Evolutionary conservation across 2,113 vertebrate genomes (phyloP).

Genomic region (Nycticebus coucang): DNA sequence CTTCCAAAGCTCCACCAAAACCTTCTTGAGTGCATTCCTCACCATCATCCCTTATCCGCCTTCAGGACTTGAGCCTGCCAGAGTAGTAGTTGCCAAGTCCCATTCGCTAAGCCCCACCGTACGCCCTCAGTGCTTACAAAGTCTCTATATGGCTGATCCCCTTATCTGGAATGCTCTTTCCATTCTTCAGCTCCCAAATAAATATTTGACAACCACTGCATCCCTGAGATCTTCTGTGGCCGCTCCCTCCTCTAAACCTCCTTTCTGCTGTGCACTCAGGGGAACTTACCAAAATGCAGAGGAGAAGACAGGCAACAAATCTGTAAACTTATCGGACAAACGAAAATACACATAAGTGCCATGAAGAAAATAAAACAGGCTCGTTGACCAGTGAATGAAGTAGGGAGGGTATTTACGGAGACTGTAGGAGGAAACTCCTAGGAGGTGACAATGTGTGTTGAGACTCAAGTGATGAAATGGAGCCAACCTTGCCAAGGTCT

Average conservation of each 20-base stretch:
- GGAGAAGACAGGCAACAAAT: not conserved
- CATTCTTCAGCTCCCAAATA: not conserved
- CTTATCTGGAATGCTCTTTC: not conserved
- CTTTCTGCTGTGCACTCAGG: not conserved
- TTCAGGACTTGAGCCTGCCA: no score
- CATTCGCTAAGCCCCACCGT: not conserved
- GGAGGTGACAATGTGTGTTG: not conserved
- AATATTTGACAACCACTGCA: not conserved
- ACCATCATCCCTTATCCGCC: not conserved
- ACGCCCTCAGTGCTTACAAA: not conserved
- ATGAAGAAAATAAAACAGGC: not conserved
- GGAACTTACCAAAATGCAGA: not conserved
- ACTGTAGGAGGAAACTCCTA: not conserved
- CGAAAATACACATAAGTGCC: not conserved
- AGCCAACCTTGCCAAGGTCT: not conserved
- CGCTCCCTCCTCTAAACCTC: not conserved
- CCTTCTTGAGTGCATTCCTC: not conserved
- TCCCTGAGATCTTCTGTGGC: rapidly evolving
- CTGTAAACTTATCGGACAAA: not conserved
- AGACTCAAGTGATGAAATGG: not conserved
- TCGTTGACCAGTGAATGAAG: no score
- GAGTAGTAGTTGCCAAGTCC: not conserved
- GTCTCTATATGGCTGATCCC: not conserved
- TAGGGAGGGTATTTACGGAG: no score
- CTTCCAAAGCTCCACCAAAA: not conserved